Evolutionary conservation across 2,888 invertebrate genomes (phyloP).

Genomic region (Yponomeuta evonymella): DNA sequence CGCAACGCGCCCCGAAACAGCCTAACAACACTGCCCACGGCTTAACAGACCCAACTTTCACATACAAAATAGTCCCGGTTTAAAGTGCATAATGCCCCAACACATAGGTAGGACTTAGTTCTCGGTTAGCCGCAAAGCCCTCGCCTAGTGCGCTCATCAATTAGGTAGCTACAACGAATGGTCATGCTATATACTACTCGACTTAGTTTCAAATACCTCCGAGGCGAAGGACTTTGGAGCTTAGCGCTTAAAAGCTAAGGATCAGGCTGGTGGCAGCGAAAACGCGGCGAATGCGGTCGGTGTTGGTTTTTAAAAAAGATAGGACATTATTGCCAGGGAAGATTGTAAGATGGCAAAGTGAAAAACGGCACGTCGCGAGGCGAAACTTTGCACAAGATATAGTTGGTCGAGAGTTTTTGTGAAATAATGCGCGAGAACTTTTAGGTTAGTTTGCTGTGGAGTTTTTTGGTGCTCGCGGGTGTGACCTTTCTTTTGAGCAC

Average conservation of each 20-base stretch:
- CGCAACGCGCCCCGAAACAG: background rate
- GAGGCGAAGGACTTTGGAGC: background rate
- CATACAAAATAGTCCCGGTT: conserved; percentile 2
- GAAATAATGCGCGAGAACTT: background rate
- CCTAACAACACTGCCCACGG: background rate
- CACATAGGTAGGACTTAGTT: conserved; percentile 4
- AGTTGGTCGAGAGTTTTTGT: conserved; percentile 4
- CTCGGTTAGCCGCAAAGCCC: conserved; percentile 7
- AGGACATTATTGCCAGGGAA: conserved; percentile 3
- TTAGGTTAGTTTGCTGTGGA: background rate
- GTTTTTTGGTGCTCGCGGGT: background rate
- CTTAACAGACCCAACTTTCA: background rate
- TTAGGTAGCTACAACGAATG: conserved; percentile 7
- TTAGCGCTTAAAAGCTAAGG: background rate
- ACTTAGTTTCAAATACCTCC: background rate
- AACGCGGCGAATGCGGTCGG: background rate
- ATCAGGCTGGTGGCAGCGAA: background rate
- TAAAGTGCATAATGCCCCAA: conserved; percentile 1
- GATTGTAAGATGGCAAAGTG: conserved; percentile 12
- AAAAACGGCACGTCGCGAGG: conserved; percentile 10
- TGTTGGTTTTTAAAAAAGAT: conserved; percentile 8
- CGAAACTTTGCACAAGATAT: conserved; percentile 11
- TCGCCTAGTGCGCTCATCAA: conserved; percentile 10
- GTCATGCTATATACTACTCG: conserved; percentile 3
- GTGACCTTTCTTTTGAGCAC: background rate